These are phyloP conservation scores for Tangara arthus DNA, from an alignment of 2,797 vertebrate species.

Conservation along the genomic window DNA sequence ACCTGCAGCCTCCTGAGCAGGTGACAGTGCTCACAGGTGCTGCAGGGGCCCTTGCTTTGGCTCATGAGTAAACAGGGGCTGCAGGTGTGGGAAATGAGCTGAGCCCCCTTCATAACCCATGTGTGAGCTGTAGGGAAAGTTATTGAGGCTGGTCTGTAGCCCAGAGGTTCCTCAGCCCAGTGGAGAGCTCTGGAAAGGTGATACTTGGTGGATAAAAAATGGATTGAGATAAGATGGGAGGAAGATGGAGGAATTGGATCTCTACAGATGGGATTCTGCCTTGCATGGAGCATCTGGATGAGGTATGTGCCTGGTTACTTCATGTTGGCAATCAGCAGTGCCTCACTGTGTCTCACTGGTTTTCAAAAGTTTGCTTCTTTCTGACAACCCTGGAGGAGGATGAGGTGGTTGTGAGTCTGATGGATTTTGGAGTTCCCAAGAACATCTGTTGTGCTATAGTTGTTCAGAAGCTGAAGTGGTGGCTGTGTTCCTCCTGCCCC, in stretches of 20 bases:
- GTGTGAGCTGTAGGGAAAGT: neutral
- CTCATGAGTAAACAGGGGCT: neutral
- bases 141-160: neutral
- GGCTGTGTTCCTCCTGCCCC: neutral
- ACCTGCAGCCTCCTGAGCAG: neutral
- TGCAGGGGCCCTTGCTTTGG: neutral
- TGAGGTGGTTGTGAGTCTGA: neutral
- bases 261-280: neutral
- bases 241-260: neutral
- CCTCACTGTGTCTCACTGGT: neutral
- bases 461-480: neutral
- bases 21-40: neutral
- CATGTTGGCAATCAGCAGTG: neutral
- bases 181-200: neutral
- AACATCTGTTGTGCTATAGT: neutral
- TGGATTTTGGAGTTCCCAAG: neutral
- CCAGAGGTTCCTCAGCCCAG: neutral
- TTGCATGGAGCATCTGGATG: rapidly evolving
- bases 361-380: neutral
- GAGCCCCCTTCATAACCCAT: rapidly evolving
- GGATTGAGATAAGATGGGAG: neutral
- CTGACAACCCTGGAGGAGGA: neutral
- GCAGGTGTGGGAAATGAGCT: rapidly evolving
- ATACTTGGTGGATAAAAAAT: neutral
- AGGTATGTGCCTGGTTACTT: neutral